Evolutionary conservation across 2,888 invertebrate genomes (phyloP), one percentile per base, ranked within the genome.

Genomic region (Synanthedon myopaeformis): DNA sequence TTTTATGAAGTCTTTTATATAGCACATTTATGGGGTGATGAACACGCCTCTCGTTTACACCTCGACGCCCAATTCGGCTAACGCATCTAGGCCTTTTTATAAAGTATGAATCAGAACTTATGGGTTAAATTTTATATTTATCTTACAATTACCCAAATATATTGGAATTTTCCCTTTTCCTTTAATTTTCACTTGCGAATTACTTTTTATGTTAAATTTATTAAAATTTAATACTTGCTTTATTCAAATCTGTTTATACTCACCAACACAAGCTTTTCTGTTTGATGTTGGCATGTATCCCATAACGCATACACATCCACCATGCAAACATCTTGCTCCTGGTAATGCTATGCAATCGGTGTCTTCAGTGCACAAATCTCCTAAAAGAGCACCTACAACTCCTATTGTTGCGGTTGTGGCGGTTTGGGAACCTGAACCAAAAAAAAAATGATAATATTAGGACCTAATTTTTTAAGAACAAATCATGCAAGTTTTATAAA

Each of bases 241-340:
- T 23, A 23, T 23, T 23, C 1, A 23, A 23, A 23, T 23, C 4
- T n/a, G 23, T 23, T 23, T 23, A 5, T 5, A 23, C 85, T 80
- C 66, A 89, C 88, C 84, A 58, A 81, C 57, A 59, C 88, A 88
- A 19, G 83, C 86, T 54, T 85, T 86, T 51, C 88, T 76, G 58
- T 88, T 86, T 1, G 73, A 66, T 12, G 85, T 86, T 1, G 88
- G 76, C 28, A 67, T 64, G 51, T 72, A 76, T 41, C 93, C 92
- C 5, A 90, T 89, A 51, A 90, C 86, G 70, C 96, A 96, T 53
- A 91, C 89, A 69, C 96, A 96, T 11, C 93, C 92, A 1, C 93
- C 93, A 53, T 89, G 86, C 0, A 91, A 87, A 75, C 96, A 96
- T 57, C 90, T 89, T 56, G 94, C 94, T 67, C 93, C 91, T 5